Base-by-base conservation (phyloP, 2,797 vertebrate species). In the Schizopygopsis pylzovi region DNA sequence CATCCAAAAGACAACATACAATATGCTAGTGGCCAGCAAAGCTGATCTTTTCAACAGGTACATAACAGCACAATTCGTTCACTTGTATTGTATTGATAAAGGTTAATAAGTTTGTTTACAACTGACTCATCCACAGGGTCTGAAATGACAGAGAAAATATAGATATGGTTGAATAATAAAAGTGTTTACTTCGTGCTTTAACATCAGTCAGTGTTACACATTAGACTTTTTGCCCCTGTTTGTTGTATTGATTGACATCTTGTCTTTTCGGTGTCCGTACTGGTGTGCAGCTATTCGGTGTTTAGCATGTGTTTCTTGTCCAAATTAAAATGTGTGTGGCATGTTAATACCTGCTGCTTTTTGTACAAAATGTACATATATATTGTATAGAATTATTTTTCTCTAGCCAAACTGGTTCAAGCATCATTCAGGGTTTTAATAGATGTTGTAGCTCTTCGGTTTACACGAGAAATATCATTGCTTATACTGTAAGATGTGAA, bases 101-200 rank as follows among this genome's bases (percentile, higher is more conserved):
- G 61, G 71, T 87, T 49, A 22, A 59, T 79, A 33, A 33, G 56
- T 71, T 68, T 84, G 72, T 81, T 84, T 87, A 87, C 79, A 81
- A 15, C n/a, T 15, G 28, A 70, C 52, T 49, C 61, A n/a, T 52
- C 37, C 12, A 43, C 28, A 68, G 9, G 1, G 52, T 76, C 56
- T 45, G 45, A 54, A 81, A 10, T 16, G 15, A 18, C 16, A 37
- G 45, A 68, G 15, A 68, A 8, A 70, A 22, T 10, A n/a, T 49
- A 70, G 22, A 68, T 16, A 45, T 56, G 56, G 16, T 25, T 59
- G 12, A 52, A 68, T 65, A 87, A 80, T n/a, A 52, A 45, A 81
- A 28, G 70, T n/a, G 39, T 72, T 63, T 37, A 82, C 49, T 49
- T 68, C 20, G n/a, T 68, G 65, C 71, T 84, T 56, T 71, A 37